phyloP scores from a whole-genome alignment of 1,140 invertebrate species.

The Drosophila tristis region DNA sequence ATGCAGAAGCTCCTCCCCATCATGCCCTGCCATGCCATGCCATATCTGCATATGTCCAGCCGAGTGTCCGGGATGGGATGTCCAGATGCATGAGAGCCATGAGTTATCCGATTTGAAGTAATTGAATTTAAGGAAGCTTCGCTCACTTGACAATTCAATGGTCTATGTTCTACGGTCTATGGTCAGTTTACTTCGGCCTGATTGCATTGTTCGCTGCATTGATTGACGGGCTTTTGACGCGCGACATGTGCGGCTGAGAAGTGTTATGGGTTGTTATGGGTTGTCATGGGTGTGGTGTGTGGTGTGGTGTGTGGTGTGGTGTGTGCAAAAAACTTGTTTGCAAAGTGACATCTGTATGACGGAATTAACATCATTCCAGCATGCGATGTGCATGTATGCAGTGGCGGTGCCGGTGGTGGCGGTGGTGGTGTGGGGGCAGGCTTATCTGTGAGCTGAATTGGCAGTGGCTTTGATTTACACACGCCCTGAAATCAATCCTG shows the following conservation, averaged over 20 bases:
- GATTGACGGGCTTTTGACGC: slow-evolving; percentile 48
- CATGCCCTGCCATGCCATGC: no score
- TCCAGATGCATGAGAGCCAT: background rate
- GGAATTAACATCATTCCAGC: slow-evolving; percentile 36
- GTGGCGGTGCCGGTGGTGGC: no score
- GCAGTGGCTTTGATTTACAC: slow-evolving; percentile 11
- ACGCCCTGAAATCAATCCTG: background rate
- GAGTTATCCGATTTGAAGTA: slow-evolving; percentile 21
- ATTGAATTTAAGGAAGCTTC: slow-evolving; percentile 49
- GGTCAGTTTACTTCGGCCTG: slow-evolving; percentile 26
- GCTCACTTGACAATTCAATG: slow-evolving; percentile 9
- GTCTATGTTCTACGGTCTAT: background rate
- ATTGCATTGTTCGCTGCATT: slow-evolving; percentile 36
- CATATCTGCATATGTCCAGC: no score
- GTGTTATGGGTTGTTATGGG: background rate
- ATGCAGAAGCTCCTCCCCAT: no score
- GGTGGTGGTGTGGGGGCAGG: background rate
- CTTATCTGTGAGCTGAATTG: slow-evolving; percentile 30
- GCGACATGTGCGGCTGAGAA: background rate
- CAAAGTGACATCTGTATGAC: slow-evolving; percentile 54
- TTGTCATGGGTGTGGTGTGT: background rate
- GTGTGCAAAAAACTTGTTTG: slow-evolving; percentile 27
- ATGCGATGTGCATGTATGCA: background rate
- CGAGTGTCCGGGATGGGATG: no score
- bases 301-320: no score